Evolutionary conservation across 2,888 invertebrate genomes (phyloP), one percentile per base, ranked within the genome.

Genomic region (Ophion costatus): DNA sequence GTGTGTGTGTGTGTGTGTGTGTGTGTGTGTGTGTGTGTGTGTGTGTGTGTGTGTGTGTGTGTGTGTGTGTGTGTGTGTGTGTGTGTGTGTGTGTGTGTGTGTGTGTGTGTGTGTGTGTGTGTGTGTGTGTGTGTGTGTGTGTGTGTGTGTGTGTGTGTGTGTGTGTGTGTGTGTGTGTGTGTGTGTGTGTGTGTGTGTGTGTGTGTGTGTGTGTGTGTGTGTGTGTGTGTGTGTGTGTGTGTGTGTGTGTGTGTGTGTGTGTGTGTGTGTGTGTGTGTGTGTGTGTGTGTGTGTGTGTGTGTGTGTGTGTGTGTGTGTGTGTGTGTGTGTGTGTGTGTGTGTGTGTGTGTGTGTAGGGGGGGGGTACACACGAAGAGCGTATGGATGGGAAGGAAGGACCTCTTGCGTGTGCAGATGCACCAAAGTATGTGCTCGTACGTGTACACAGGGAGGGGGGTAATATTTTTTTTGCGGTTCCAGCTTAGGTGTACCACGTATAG

Each of bases 331-430:
- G 45, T 10, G 2, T 9, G 10, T 11, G 45, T 9, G 9, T 9
- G 45, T 45, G 73, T 56, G 77, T 61, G 24, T 45, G 2, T 51
- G 17, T 51, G 17, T 17, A 17, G 2, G 2, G 11, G 2, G 11
- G 3, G 11, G 9, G 11, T 45, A 14, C 11, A 3, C 9, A 3
- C 45, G 11, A 45, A 45, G 10, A 45, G 45, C 45, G 76, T 38
- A 42, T 66, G 22, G 67, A 67, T 77, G 67, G 77, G 67, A 67
- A 80, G 80, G 69, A 29, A 77, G 67, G 14, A 2, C 0, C 64
- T 73, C 74, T 80, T 69, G 59, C 75, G 61, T 69, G 70, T 76
- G 70, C 45, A 45, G 75, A 63, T 75, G 70, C 69, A 71, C 69
- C 74, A 66, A 77, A 76, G 77, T 45, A 45, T 14, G 45, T 1